These are phyloP conservation scores for Cottoperca gobio DNA, from an alignment of 2,797 vertebrate genomes.

Conservation along the genomic window DNA sequence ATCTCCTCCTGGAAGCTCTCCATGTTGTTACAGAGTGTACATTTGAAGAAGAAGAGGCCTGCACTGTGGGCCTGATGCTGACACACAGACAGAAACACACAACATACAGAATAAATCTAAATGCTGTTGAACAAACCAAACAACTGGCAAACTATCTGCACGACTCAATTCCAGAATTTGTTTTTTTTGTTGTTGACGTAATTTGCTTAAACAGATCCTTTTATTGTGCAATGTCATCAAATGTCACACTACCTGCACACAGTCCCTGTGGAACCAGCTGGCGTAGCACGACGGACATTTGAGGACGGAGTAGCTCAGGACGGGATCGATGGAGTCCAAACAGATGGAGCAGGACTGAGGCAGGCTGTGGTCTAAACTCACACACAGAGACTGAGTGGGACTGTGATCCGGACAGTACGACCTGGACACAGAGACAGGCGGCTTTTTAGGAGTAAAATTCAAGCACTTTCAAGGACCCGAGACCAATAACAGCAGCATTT, in stretches of 20 bases:
- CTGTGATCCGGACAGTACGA: conserved; percentile 92
- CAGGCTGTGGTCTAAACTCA: conserved; percentile 72
- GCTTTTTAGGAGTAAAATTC: neutral
- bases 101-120: too few relatives aligned
- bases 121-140: too few relatives aligned
- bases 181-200: too few relatives aligned
- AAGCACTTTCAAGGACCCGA: too few relatives aligned
- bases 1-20: conserved; percentile 96
- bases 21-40: conserved; percentile 95
- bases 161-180: too few relatives aligned
- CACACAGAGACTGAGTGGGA: conserved; percentile 85
- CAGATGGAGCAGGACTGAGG: conserved; percentile 92
- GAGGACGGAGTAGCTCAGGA: conserved; percentile 86
- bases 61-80: conserved; percentile 95
- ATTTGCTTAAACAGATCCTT: too few relatives aligned
- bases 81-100: neutral
- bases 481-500: too few relatives aligned
- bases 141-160: too few relatives aligned
- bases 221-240: too few relatives aligned
- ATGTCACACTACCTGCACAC: conserved; percentile 90
- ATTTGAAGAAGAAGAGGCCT: conserved; percentile 96
- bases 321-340: conserved; percentile 88
- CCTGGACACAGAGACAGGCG: conserved; percentile 73
- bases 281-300: conserved; percentile 94
- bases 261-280: conserved; percentile 96